Evolutionary conservation across 2,797 vertebrate species (phyloP).

Genomic region (Xyrichtys novacula): DNA sequence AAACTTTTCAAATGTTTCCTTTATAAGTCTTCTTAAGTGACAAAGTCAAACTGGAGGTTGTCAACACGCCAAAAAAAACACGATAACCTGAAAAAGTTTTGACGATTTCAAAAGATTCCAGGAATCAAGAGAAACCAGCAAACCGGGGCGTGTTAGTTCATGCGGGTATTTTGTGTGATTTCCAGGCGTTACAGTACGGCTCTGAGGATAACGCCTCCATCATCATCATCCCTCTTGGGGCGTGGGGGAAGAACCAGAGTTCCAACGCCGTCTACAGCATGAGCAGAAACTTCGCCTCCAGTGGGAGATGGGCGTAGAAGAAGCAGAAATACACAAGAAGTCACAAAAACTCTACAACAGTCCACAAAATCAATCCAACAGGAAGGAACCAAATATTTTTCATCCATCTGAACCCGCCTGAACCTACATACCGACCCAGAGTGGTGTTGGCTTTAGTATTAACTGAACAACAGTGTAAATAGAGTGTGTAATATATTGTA

Average conservation of each 20-base stretch:
- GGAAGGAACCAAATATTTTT: neutral
- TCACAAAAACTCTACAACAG: neutral
- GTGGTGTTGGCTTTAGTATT: neutral
- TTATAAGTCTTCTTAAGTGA: too few species aligned
- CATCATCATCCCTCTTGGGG: slow-evolving; percentile 91
- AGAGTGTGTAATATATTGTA: slow-evolving; percentile 44
- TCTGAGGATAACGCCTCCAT: slow-evolving; percentile 93
- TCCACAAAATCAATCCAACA: neutral
- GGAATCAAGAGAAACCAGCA: too few species aligned
- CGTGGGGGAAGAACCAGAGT: slow-evolving; percentile 92
- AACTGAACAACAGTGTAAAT: slow-evolving; percentile 19
- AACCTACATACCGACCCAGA: rapidly evolving
- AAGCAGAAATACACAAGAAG: neutral
- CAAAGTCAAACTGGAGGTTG: too few species aligned
- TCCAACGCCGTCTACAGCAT: slow-evolving; percentile 89
- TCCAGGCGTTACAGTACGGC: slow-evolving; percentile 93
- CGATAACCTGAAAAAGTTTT: too few species aligned
- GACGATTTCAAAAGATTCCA: too few species aligned
- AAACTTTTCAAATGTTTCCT: too few species aligned
- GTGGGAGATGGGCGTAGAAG: slow-evolving; percentile 90
- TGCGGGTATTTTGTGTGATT: neutral
- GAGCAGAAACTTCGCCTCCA: slow-evolving; percentile 92
- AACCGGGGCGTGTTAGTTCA: too few species aligned
- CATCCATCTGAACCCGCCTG: rapidly evolving
- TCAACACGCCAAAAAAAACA: too few species aligned